Conservation (phyloP, 2,113 vertebrate genomes). For the Anthoscopus minutus region DNA sequence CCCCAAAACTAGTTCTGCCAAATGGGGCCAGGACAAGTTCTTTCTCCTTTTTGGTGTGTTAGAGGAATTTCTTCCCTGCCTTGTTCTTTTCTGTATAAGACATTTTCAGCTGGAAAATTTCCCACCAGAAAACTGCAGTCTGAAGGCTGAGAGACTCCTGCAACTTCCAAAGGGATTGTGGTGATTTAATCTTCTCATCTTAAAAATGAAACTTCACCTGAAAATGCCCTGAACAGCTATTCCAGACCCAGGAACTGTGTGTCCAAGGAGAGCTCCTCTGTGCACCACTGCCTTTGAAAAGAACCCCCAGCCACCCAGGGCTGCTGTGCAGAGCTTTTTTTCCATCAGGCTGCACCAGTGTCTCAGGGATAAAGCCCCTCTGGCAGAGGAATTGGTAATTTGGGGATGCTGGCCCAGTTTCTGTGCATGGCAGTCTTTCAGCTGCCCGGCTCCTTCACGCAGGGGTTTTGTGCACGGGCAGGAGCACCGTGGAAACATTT, state of each 20-base stretch:
- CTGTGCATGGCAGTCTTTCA: not conserved
- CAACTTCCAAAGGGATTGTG: not conserved
- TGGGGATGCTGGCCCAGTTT: not conserved
- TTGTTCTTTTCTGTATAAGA: not conserved
- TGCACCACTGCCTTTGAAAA: not conserved
- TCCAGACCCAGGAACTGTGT: not conserved
- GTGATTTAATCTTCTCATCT: not conserved
- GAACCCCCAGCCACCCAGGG: accelerated
- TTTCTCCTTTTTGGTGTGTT: not conserved
- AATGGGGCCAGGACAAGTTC: not conserved
- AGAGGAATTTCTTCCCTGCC: not conserved
- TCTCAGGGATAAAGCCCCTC: not conserved
- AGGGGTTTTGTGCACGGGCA: not conserved
- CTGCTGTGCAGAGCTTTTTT: not conserved
- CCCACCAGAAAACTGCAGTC: not conserved
- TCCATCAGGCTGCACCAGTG: not conserved
- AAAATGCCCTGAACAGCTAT: not conserved
- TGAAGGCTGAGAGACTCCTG: not conserved
- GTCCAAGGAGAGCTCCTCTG: not conserved
- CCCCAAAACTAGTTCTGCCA: not conserved
- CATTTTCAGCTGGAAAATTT: not conserved
- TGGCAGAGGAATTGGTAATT: not conserved
- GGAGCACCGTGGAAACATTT: not conserved
- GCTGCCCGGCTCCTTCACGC: not conserved
- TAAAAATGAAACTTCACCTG: not conserved